Conservation (phyloP, 1,140 invertebrate species). For the Drosophila sucinea region DNA sequence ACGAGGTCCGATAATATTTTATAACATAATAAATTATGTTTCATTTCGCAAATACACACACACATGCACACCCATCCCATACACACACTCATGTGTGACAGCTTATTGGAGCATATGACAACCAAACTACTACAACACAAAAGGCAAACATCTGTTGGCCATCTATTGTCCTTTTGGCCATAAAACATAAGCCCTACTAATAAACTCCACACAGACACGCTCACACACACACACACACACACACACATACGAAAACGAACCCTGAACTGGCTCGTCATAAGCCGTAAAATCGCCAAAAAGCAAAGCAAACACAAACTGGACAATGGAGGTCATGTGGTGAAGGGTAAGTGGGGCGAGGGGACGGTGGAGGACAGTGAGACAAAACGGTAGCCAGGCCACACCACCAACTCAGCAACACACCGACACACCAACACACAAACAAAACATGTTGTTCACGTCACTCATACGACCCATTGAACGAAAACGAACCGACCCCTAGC, state of each 20-base stretch:
- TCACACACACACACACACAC: constrained; percentile 22
- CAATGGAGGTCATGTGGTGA: constrained; percentile 45
- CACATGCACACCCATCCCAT: neutral
- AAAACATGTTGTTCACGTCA: constrained; percentile 68
- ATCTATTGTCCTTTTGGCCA: constrained; percentile 78
- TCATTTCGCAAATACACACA: constrained; percentile 36
- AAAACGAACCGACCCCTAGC: constrained; percentile 11
- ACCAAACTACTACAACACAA: constrained; percentile 62
- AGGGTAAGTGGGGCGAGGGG: neutral
- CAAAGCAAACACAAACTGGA: constrained; percentile 74
- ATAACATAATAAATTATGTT: constrained; percentile 82
- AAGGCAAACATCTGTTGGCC: constrained; percentile 78
- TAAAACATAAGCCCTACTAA: constrained; percentile 81
- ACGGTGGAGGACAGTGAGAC: constrained; percentile 21
- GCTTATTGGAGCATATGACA: constrained; percentile 80
- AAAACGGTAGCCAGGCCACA: constrained; percentile 37
- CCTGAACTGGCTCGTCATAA: constrained; percentile 68
- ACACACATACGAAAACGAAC: constrained; percentile 19
- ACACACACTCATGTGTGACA: constrained; percentile 56
- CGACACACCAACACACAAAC: constrained; percentile 15
- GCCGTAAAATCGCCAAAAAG: constrained; percentile 81
- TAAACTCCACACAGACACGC: constrained; percentile 60
- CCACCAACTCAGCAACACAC: neutral
- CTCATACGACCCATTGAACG: constrained; percentile 61
- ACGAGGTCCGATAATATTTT: constrained; percentile 73